Evolutionary conservation across 2,888 invertebrate genomes (phyloP).

Genomic region (Meliscaeva auricollis): DNA sequence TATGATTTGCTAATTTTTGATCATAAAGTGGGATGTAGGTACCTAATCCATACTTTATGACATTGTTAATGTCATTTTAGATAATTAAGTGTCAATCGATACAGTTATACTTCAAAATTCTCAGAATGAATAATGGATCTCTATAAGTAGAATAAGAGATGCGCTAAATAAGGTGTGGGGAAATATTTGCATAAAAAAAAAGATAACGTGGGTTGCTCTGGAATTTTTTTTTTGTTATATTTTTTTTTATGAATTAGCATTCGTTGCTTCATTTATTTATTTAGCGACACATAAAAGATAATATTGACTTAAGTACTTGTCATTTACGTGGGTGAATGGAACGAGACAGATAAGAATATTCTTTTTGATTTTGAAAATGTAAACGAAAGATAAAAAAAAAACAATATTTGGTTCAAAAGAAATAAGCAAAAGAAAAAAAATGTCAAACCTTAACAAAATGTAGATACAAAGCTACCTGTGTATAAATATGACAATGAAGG

Average conservation of each 20-base stretch:
- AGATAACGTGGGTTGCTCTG: conserved; percentile 16
- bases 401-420: background rate
- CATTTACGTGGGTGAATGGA: background rate
- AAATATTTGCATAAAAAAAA: conserved; percentile 22
- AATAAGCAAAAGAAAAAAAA: background rate
- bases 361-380: background rate
- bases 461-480: background rate
- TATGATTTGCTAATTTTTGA: background rate
- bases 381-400: background rate
- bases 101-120: background rate
- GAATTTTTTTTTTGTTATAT: background rate
- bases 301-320: conserved; percentile 12
- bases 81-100: background rate
- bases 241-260: conserved; percentile 2
- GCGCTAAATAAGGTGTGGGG: conserved; percentile 10
- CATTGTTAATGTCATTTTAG: background rate
- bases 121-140: conserved; percentile 12
- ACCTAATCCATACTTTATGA: background rate
- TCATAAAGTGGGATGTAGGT: background rate
- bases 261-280: conserved; percentile 3
- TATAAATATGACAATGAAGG: background rate
- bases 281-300: background rate
- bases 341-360: conserved; percentile 5
- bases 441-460: background rate
- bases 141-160: background rate